A percentile compares a stretch with the other conserved stretches of the same genome.
Evolutionary conservation across 2,888 invertebrate species (phyloP).

Genomic region (Drosophila falleni): DNA sequence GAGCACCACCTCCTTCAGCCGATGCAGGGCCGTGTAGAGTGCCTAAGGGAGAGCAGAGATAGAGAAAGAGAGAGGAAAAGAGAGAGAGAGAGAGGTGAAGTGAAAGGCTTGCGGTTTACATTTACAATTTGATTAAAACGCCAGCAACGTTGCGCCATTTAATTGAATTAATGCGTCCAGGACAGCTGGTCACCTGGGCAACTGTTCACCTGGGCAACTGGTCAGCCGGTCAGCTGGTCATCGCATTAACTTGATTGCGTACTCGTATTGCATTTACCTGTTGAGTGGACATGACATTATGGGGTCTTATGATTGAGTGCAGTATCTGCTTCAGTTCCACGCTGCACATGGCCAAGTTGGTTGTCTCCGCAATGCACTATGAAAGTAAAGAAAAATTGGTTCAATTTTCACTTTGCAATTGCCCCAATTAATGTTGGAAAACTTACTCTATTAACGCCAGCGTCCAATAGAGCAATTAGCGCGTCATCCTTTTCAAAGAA

Average conservation of each 20-base stretch:
- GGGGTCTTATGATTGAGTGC: slow-evolving; percentile 90
- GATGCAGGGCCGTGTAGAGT: slow-evolving; percentile 94
- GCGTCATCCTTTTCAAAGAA: slow-evolving; percentile 94
- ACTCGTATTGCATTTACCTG: slow-evolving; percentile 75
- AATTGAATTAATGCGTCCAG: slow-evolving; percentile 64
- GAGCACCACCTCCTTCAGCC: slow-evolving; percentile 94
- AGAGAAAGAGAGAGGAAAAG: no score
- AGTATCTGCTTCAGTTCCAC: slow-evolving; percentile 92
- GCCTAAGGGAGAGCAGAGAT: slow-evolving; percentile 86
- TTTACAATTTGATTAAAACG: slow-evolving; percentile 55
- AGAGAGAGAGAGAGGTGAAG: neutral
- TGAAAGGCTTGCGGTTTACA: slow-evolving; percentile 44
- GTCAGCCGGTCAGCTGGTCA: neutral
- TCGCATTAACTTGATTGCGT: slow-evolving; percentile 63
- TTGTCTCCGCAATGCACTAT: slow-evolving; percentile 90
- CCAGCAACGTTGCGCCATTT: slow-evolving; percentile 43
- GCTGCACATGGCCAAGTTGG: slow-evolving; percentile 87
- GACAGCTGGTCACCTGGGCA: neutral
- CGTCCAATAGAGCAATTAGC: slow-evolving; percentile 91
- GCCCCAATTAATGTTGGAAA: slow-evolving; percentile 19
- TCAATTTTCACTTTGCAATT: neutral
- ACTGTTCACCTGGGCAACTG: neutral
- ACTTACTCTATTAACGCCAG: slow-evolving; percentile 95
- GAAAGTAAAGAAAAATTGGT: slow-evolving; percentile 31
- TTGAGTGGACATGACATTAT: slow-evolving; percentile 91